Evolutionary conservation across 1,140 invertebrate genomes (phyloP).

Genomic region (Ladona fulva): DNA sequence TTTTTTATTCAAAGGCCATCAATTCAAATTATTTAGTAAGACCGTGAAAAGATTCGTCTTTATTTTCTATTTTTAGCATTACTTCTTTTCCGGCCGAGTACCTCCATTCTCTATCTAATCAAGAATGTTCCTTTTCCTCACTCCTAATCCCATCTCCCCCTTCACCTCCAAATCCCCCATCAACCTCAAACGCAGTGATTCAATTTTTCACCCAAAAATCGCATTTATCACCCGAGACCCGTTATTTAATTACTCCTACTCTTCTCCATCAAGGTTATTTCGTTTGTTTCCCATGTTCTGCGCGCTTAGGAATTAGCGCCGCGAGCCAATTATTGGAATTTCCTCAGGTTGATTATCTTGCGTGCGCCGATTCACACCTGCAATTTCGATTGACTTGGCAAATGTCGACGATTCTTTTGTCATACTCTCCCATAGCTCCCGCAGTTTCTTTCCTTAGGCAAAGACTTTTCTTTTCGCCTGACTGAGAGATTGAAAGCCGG

Average conservation of each 20-base stretch:
- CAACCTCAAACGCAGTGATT: not conserved
- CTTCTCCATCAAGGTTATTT: not conserved
- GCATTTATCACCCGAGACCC: not conserved
- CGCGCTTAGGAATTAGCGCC: not conserved
- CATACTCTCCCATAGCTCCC: no score
- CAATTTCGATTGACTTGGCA: not conserved
- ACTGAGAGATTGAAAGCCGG: no score
- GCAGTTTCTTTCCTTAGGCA: no score
- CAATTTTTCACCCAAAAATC: not conserved
- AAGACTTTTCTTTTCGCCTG: no score
- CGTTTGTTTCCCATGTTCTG: not conserved
- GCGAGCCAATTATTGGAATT: not conserved
- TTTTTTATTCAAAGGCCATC: no score
- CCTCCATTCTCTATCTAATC: not conserved
- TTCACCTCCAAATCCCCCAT: not conserved
- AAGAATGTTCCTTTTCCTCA: not conserved
- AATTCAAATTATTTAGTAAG: no score
- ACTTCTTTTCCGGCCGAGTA: no score
- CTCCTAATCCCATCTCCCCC: not conserved
- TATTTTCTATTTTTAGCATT: no score
- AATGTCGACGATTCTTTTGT: no score
- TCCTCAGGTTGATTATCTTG: conserved; percentile 2
- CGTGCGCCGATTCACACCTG: not conserved
- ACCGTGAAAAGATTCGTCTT: no score
- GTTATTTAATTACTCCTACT: not conserved